A percentile compares a stretch with the other conserved stretches of the same genome.
Evolutionary conservation across 2,797 vertebrate species (phyloP).

Genomic region (Antennarius maculatus): DNA sequence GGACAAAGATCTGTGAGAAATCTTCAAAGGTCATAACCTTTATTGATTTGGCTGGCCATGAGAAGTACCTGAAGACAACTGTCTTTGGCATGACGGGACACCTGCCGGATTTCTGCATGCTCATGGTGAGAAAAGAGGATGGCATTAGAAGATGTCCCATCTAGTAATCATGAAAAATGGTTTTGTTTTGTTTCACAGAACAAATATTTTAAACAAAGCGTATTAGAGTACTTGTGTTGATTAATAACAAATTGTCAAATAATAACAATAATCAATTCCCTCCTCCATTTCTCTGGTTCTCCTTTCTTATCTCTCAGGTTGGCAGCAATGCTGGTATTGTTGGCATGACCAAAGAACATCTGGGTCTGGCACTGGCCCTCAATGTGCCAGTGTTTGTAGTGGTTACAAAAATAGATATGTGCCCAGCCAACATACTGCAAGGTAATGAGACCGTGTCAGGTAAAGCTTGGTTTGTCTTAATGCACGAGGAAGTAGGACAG

Average conservation of each 20-base stretch:
- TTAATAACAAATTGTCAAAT: too few species aligned
- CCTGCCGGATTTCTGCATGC: constrained; percentile 98
- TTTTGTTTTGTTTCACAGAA: too few species aligned
- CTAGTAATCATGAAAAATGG: too few species aligned
- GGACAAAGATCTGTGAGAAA: constrained; percentile 98
- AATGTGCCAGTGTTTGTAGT: constrained; percentile 97
- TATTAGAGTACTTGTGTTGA: too few species aligned
- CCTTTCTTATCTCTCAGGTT: constrained; percentile 79
- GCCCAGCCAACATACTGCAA: constrained; percentile 96
- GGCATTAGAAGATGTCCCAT: not conserved
- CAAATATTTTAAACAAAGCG: too few species aligned
- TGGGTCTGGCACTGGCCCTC: constrained; percentile 93
- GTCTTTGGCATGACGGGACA: constrained; percentile 99
- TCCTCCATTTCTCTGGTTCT: not conserved
- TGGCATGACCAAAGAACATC: constrained; percentile 98
- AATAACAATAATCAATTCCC: too few species aligned
- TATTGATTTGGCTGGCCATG: constrained; percentile 95
- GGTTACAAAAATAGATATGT: constrained; percentile 99
- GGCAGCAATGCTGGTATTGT: constrained; percentile 98
- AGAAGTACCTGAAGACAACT: constrained; percentile 98
- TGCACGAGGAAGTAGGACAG: too few species aligned
- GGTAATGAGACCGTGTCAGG: constrained; percentile 70
- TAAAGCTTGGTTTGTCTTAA: too few species aligned
- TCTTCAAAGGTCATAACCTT: constrained; percentile 98
- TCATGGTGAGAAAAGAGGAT: constrained; percentile 86